phyloP scores from a whole-genome alignment of 2,888 invertebrate species.

The Frankliniella intonsa region DNA sequence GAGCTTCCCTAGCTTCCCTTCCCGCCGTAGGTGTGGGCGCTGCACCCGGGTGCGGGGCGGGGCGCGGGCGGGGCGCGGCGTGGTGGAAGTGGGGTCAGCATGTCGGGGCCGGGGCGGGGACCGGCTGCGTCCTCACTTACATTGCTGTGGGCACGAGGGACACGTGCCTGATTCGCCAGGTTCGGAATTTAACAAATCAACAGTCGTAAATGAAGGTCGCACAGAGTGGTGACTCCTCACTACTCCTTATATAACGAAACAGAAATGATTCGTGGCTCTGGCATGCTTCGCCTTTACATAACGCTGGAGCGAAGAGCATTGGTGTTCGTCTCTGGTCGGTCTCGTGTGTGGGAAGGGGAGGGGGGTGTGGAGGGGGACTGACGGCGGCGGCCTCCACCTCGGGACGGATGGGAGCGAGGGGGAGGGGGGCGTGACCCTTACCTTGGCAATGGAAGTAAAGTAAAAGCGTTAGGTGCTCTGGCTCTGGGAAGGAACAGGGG shows the following conservation, averaged over 20 bases:
- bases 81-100: neutral
- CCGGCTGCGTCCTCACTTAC: neutral
- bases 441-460: slow-evolving; percentile 20
- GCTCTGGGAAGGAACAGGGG: neutral
- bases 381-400: neutral
- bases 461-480: neutral
- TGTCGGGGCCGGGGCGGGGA: neutral
- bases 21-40: neutral
- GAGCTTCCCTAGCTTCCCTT: neutral
- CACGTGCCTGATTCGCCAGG: too few species aligned
- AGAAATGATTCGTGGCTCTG: neutral
- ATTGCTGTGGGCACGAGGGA: too few species aligned
- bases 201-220: too few species aligned
- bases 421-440: neutral
- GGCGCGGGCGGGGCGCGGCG: neutral
- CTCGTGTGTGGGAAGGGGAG: neutral
- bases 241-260: neutral
- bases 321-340: neutral
- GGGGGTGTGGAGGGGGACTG: neutral
- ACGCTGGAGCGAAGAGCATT: neutral
- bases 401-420: neutral
- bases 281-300: neutral
- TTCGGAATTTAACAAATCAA: too few species aligned
- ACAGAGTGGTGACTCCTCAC: too few species aligned
- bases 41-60: neutral